Evolutionary conservation across 1,140 invertebrate genomes (phyloP), one percentile per base, ranked within the genome.

Genomic region (Brachionus koreanus): DNA sequence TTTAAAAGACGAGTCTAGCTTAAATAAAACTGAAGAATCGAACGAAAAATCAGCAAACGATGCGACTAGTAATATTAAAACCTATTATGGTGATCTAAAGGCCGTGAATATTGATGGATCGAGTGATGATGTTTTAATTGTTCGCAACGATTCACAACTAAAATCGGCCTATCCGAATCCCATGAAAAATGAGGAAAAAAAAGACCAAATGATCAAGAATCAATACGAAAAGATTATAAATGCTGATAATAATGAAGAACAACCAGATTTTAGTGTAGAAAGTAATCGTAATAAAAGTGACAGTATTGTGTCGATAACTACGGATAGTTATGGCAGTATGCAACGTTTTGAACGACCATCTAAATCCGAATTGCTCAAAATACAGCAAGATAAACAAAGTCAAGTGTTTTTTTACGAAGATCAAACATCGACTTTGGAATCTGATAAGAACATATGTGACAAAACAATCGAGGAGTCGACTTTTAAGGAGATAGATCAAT

Each of bases 241-340:
- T 12, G 16, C n/a, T 2, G 12, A 72, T 16, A 72, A 42, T 19
- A 12, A 74, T 10, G 69, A 69, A 37, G 5, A 25, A 13, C 4
- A 9, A 7, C n/a, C 33, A 33, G 35, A 74, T 16, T 7, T 46
- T 10, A 43, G 5, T 23, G 3, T 2, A 13, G 69, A 74, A 12
- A 74, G 69, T 25, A 23, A 23, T 13, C 37, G 43, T 0, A 65
- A 65, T 19, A 79, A 79, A 79, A 79, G 76, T 37, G 76, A 79
- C 37, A 65, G 49, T 19, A 65, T 79, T 42, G 46, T 61, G 29
- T 65, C 61, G 5, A 79, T 37, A 5, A 65, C 76, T 7, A 49
- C 75, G 3, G 76, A 79, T 25, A 79, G 76, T 37, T 42, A 61
- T 19, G 76, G 39, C 7, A 79, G 76, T 65, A 61, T 79, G 33